Evolutionary conservation across 2,113 vertebrate genomes (phyloP), one percentile per base, ranked within the genome.

Genomic region (Athene cunicularia): DNA sequence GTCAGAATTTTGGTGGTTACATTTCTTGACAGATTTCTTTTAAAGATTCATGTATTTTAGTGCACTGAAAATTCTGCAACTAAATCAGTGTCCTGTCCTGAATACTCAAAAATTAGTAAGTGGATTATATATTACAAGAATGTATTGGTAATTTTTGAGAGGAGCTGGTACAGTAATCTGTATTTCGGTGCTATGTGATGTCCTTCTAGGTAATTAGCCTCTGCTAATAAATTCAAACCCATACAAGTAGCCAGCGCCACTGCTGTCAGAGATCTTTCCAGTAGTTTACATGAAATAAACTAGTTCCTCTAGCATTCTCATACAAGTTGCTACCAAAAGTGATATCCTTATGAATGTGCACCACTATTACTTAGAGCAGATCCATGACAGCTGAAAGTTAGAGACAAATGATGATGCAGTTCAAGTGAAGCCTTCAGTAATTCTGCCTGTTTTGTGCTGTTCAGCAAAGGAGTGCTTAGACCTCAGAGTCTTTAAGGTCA

Each of bases 21-120:
- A 62, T 76, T 82, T 90, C 77, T 87, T 94, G 91, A 75, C 84
- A 88, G 70, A 91, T 39, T 41, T 93, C 68, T 91, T 92, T 92
- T 88, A 92, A 94, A 88, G 55, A 88, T 93, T 94, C 28, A 62
- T 83, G 63, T 47, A 62, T 76, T 86, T 73, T n/a, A 85, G 45
- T 17, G 26, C 37, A 55, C 59, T 28, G 41, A 83, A 53, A 92
- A 77, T 90, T 66, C 60, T 80, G 50, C 73, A 77, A 35, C 53
- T 94, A 73, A 88, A 73, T 92, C 79, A 59, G n/a, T 62, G 26
- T 76, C 50, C 30, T 90, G 55, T 30, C 55, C 80, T 41, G 45
- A 82, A 88, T 60, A 93, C 14, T 66, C 60, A 90, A 83, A 82
- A 91, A 28, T 60, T 52, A 75, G 14, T 67, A 68, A 72, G 75